Conservation (phyloP, 2,888 invertebrate genomes). For the Crematogaster levior region DNA sequence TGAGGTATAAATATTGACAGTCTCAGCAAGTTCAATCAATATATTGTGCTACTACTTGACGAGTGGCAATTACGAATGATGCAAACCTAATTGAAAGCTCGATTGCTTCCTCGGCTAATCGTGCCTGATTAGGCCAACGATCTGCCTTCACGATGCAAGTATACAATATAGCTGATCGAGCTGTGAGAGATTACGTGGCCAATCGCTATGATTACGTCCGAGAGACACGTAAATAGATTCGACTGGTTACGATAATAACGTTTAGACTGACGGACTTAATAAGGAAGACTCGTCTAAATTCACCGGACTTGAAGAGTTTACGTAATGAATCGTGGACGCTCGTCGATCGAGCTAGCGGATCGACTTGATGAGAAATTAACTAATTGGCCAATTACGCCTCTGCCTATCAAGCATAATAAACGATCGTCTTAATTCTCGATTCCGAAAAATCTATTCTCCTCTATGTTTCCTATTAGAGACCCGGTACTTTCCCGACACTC, state of each 20-base stretch:
- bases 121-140: constrained; percentile 45
- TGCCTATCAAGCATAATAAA: constrained; percentile 70
- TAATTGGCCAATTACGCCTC: constrained; percentile 79
- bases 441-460: constrained; percentile 71
- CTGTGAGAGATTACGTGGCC: constrained; percentile 33
- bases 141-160: constrained; percentile 46
- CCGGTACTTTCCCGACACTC: neutral
- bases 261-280: constrained; percentile 49
- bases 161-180: constrained; percentile 12
- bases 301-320: constrained; percentile 28
- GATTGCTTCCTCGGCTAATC: neutral
- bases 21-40: neutral
- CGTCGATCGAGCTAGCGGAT: neutral
- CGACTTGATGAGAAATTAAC: constrained; percentile 78
- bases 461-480: neutral
- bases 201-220: constrained; percentile 26
- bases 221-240: constrained; percentile 30
- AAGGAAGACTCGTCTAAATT: constrained; percentile 51
- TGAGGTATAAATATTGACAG: neutral
- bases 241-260: constrained; percentile 31
- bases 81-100: constrained; percentile 23
- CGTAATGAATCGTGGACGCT: constrained; percentile 61
- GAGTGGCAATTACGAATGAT: neutral
- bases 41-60: neutral
- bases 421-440: constrained; percentile 72